Evolutionary conservation across 2,113 vertebrate species (phyloP).

Genomic region (Microcebus lehilahytsara): DNA sequence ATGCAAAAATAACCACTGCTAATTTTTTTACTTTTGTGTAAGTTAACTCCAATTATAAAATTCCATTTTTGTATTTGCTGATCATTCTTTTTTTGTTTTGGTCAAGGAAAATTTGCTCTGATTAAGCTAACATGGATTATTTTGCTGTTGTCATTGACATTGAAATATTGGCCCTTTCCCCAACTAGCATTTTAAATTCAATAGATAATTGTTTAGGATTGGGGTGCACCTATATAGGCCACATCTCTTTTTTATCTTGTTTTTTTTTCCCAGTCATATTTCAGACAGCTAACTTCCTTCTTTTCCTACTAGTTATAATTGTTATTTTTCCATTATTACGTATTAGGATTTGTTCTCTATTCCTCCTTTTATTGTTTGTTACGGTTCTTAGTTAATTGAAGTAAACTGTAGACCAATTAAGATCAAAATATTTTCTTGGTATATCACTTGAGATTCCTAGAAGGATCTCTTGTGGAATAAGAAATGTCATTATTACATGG

Average conservation of each 20-base stretch:
- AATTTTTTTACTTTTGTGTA: not conserved
- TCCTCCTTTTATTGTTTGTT: not conserved
- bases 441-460: not conserved
- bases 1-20: not conserved
- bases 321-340: not conserved
- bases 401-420: not conserved
- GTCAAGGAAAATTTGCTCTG: not conserved
- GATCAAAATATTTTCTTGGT: not conserved
- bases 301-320: not conserved
- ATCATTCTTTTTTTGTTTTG: not conserved
- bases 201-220: not conserved
- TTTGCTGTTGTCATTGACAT: not conserved
- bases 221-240: not conserved
- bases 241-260: not conserved
- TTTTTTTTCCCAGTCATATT: not conserved
- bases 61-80: not conserved
- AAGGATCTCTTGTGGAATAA: not conserved
- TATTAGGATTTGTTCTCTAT: not conserved
- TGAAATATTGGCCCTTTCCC: not conserved
- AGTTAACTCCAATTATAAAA: not conserved
- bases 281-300: not conserved
- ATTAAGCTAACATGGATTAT: not conserved
- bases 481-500: not conserved
- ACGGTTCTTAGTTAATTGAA: not conserved
- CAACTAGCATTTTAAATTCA: not conserved